A percentile compares a stretch with the other conserved stretches of the same genome.
These are phyloP conservation scores for Poecilia gillii DNA, from an alignment of 2,797 vertebrate genomes.

Conservation along the genomic window DNA sequence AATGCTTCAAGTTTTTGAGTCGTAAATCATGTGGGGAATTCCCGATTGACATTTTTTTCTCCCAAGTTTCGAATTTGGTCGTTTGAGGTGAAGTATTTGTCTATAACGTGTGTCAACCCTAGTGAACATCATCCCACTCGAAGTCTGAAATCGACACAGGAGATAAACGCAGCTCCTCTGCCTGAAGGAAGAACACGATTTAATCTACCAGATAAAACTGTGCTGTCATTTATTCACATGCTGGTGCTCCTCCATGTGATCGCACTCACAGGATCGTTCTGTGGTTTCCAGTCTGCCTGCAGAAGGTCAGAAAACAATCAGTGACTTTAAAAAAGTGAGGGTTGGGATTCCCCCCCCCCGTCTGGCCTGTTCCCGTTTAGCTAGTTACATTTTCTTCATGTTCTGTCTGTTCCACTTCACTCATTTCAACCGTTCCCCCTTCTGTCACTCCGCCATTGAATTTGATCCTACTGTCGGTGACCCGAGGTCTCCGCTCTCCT, in stretches of 20 bases:
- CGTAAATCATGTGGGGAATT: not conserved
- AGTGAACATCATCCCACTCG: not conserved
- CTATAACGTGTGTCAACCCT: not conserved
- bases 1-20: not conserved
- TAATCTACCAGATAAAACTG: conserved; percentile 14
- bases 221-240: conserved; percentile 29
- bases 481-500: conserved; percentile 4
- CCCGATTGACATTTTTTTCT: not conserved
- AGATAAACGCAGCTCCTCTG: conserved; percentile 40
- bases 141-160: conserved; percentile 42
- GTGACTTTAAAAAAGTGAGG: not conserved
- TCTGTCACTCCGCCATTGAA: conserved; percentile 39
- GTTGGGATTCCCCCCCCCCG: not conserved
- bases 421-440: not conserved
- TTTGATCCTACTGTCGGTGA: conserved; percentile 35
- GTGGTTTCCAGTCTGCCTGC: conserved; percentile 9
- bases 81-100: not conserved
- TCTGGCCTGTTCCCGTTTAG: not conserved
- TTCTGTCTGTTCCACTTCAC: not conserved
- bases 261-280: conserved; percentile 12
- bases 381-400: not conserved
- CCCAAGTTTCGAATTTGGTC: not conserved
- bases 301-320: not conserved
- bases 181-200: conserved; percentile 48
- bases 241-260: conserved; percentile 39